These are phyloP conservation scores for Sebastes dallii DNA, from an alignment of 2,797 vertebrate species.

Conservation along the genomic window DNA sequence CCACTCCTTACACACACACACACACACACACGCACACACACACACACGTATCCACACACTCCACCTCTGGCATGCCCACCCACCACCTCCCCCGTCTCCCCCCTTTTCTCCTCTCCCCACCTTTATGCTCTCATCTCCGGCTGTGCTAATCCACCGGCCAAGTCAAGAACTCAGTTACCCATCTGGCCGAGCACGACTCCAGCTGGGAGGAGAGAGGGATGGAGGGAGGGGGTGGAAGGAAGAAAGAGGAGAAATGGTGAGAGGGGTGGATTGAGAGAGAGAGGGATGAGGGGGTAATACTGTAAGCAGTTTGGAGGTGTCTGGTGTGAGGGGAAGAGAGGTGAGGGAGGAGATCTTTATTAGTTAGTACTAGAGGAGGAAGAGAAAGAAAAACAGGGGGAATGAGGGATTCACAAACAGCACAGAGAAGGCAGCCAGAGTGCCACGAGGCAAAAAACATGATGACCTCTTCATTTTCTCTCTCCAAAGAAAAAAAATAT, in stretches of 20 bases:
- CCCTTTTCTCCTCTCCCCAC: constrained; percentile 50
- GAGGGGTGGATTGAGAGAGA: constrained; percentile 34
- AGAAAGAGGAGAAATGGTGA: constrained; percentile 33
- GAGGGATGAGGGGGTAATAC: background rate
- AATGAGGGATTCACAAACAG: background rate
- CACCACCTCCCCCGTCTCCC: constrained; percentile 41
- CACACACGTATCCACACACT: constrained; percentile 9
- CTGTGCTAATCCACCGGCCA: constrained; percentile 77
- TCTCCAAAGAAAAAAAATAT: constrained; percentile 12
- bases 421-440: background rate
- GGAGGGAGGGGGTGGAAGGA: constrained; percentile 38
- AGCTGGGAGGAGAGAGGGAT: constrained; percentile 64
- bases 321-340: background rate
- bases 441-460: constrained; percentile 17
- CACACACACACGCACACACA: constrained; percentile 10
- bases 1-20: background rate
- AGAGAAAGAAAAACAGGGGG: background rate
- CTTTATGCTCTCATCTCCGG: constrained; percentile 69
- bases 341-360: background rate
- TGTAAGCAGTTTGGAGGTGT: constrained; percentile 17
- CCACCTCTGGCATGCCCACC: constrained; percentile 71
- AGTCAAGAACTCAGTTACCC: constrained; percentile 80
- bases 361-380: background rate
- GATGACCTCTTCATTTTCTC: constrained; percentile 23
- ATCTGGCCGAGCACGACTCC: constrained; percentile 77